A percentile compares a stretch with the other conserved stretches of the same genome.
Conservation (phyloP, 2,113 vertebrate species). For the Haemorhous mexicanus region DNA sequence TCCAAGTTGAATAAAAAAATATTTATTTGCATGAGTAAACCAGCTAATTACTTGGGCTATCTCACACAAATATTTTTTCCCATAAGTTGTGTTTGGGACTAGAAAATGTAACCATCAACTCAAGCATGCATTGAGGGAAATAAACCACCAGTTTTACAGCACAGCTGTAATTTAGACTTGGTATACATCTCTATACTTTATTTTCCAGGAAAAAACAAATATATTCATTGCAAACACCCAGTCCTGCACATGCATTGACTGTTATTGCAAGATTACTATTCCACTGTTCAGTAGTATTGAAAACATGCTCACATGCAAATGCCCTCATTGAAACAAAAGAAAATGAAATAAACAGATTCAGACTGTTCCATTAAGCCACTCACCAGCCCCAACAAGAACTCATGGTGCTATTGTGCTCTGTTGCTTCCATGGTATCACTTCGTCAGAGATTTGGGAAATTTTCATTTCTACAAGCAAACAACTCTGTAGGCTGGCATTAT, state of each 20-base stretch:
- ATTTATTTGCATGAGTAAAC: conserved; percentile 40
- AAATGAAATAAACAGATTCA: neutral
- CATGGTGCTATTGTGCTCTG: neutral
- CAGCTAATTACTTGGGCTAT: neutral
- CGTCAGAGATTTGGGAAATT: neutral
- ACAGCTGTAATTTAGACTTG: neutral
- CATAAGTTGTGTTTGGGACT: neutral
- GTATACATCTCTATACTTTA: neutral
- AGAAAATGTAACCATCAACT: neutral
- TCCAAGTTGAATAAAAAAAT: conserved; percentile 1
- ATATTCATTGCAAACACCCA: neutral
- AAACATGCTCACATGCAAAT: accelerated
- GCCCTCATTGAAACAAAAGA: neutral
- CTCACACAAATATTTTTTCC: neutral
- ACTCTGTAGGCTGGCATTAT: neutral
- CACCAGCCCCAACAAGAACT: neutral
- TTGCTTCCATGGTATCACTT: neutral
- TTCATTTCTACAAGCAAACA: neutral
- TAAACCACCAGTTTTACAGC: neutral
- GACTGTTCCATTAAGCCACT: neutral
- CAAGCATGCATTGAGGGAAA: neutral
- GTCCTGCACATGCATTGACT: neutral
- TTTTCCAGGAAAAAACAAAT: neutral
- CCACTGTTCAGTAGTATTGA: neutral
- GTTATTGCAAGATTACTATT: neutral